Conservation (phyloP, 1,140 invertebrate species). For the Zaprionus vittiger region DNA sequence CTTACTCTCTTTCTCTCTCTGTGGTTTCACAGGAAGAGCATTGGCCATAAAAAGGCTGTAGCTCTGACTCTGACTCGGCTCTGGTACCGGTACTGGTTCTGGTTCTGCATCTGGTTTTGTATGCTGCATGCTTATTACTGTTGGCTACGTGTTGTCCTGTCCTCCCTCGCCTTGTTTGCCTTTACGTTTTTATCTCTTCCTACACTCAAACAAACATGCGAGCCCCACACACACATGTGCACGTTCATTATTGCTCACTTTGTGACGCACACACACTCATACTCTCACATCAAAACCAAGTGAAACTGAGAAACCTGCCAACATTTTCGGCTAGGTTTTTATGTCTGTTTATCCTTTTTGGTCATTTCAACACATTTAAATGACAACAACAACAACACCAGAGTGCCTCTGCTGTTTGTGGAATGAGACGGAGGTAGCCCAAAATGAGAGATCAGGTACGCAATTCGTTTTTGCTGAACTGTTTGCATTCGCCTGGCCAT, state of each 20-base stretch:
- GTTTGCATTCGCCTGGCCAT: conserved; percentile 13
- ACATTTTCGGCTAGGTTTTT: conserved; percentile 59
- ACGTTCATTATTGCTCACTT: conserved; percentile 72
- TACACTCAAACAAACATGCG: conserved; percentile 73
- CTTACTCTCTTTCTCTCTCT: conserved; percentile 2
- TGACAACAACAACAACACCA: conserved; percentile 26
- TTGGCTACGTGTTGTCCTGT: conserved; percentile 74
- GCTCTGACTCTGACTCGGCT: conserved; percentile 18
- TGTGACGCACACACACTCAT: conserved; percentile 55
- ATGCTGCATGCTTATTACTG: conserved; percentile 81
- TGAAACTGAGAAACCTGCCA: conserved; percentile 53
- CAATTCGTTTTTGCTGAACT: conserved; percentile 21
- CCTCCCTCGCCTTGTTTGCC: conserved; percentile 60
- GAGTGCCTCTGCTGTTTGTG: background rate
- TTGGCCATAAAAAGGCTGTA: conserved; percentile 45
- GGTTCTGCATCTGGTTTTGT: conserved; percentile 46
- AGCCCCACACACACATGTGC: conserved; percentile 27
- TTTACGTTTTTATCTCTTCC: conserved; percentile 81
- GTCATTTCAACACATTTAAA: conserved; percentile 79
- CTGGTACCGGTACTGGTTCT: background rate
- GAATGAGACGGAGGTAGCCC: background rate
- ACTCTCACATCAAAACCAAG: conserved; percentile 14
- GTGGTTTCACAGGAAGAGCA: conserved; percentile 43
- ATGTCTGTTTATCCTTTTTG: conserved; percentile 71
- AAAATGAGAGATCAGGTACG: conserved; percentile 22